Evolutionary conservation across 2,888 invertebrate genomes (phyloP), one percentile per base, ranked within the genome.

Genomic region (Cordilura impudica): DNA sequence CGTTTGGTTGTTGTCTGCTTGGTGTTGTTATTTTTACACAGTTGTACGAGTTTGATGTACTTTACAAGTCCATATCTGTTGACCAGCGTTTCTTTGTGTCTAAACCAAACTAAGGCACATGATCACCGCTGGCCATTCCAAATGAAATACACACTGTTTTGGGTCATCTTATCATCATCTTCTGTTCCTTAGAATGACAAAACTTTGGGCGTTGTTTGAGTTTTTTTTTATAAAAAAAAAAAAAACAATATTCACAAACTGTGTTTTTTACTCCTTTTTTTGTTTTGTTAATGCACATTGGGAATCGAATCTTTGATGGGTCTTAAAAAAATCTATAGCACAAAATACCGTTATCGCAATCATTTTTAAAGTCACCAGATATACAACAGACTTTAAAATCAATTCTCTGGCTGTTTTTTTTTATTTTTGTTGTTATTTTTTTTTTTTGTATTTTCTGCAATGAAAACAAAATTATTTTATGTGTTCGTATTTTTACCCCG

Each of bases 341-440:
- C 19, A 67, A 53, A 31, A 18, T 65, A 29, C 81, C 74, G 74
- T 70, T 77, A 74, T 73, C 77, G 51, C 19, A 39, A 76, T 80
- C 51, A 66, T 60, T 39, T 66, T 80, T 73, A 73, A 80, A 76
- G 69, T 26, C 18, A 7, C 29, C 47, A 54, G 39, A 58, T 67
- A 53, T 63, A 67, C 67, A 76, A 76, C 29, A 53, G 63, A 58
- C 72, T 76, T 76, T 69, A 72, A 80, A 76, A 80, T 80, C 72
- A 80, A 76, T 72, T 72, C 67, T 63, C 51, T 54, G 21, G 60
- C 54, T 75, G 12, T 63, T 47, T 26, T 58, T 53, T 35, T 51
- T 65, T 65, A 18, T 66, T 45, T 23, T n/a, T 23, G 23, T 10
- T 14, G 43, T 1, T 23, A 16, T 51, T 21, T 16, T 56, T 49